phyloP scores from a whole-genome alignment of 2,113 vertebrate species.

The Protobothrops mucrosquamatus region DNA sequence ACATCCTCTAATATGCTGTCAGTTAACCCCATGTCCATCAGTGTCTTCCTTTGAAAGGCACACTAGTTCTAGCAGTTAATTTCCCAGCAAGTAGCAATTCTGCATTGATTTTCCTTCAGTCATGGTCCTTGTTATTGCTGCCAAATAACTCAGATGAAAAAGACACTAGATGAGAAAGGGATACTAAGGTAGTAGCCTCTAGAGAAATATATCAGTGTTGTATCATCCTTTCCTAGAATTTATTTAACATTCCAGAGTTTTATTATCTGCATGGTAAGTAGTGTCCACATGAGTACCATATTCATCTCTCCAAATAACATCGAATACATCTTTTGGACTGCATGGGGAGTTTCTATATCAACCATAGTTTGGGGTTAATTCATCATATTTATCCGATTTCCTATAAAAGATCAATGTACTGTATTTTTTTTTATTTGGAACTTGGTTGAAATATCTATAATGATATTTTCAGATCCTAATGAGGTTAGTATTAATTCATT shows the following conservation, averaged over 20 bases:
- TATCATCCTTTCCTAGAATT: constrained; percentile 51
- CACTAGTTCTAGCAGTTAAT: constrained; percentile 49
- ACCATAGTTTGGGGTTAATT: neutral
- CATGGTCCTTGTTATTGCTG: constrained; percentile 52
- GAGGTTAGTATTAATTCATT: neutral
- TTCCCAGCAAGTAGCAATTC: constrained; percentile 46
- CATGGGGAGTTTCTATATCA: neutral
- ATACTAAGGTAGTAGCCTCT: constrained; percentile 56
- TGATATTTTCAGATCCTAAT: neutral
- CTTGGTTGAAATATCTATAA: neutral
- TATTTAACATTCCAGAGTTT: neutral
- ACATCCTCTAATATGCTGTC: constrained; percentile 18
- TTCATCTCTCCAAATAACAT: neutral
- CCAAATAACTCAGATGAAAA: constrained; percentile 48
- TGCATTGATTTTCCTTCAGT: constrained; percentile 59
- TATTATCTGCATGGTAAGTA: neutral
- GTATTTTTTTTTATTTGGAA: no score
- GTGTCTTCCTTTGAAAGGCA: constrained; percentile 28
- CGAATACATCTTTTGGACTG: neutral
- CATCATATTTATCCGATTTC: neutral
- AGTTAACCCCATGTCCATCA: constrained; percentile 28
- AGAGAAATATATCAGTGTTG: constrained; percentile 56
- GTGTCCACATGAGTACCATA: neutral
- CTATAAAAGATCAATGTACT: neutral
- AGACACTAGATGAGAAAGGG: constrained; percentile 54